Percentiles rank a stretch among this genome's conserved stretches.
Evolutionary conservation across 2,888 invertebrate species (phyloP).

Genomic region (Drosophila sordidula): DNA sequence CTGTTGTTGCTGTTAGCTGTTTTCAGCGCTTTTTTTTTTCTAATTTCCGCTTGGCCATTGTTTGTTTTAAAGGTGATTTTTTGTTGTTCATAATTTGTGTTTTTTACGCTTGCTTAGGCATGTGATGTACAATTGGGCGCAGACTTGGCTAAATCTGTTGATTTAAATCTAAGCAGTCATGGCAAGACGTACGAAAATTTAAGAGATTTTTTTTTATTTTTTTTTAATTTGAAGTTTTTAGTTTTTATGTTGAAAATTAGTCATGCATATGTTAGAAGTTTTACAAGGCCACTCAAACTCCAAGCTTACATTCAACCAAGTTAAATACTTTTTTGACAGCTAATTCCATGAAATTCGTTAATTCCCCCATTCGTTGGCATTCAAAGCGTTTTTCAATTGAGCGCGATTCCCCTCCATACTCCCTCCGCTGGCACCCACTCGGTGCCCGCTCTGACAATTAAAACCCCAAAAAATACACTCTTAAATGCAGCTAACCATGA

Average conservation of each 20-base stretch:
- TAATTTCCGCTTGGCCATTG: slow-evolving; percentile 39
- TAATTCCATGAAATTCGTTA: slow-evolving; percentile 40
- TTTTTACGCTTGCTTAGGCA: slow-evolving; percentile 32
- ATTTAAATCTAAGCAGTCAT: slow-evolving; percentile 17
- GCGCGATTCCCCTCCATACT: slow-evolving; percentile 6
- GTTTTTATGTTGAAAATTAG: no score
- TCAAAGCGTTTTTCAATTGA: slow-evolving; percentile 66
- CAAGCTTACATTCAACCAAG: background rate
- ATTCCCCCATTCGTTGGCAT: slow-evolving; percentile 33
- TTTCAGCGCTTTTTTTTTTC: slow-evolving; percentile 19
- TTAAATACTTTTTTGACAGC: slow-evolving; percentile 10
- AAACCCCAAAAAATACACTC: slow-evolving; percentile 35
- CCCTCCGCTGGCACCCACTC: no score
- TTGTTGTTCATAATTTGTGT: slow-evolving; percentile 40
- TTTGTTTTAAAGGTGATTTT: slow-evolving; percentile 31
- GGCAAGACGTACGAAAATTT: background rate
- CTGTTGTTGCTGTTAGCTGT: slow-evolving; percentile 17
- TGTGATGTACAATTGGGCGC: slow-evolving; percentile 14
- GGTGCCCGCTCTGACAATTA: slow-evolving; percentile 55
- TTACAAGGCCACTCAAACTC: background rate
- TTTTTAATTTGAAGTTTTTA: no score
- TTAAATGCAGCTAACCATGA: slow-evolving; percentile 66
- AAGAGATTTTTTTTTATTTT: background rate
- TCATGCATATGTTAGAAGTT: background rate
- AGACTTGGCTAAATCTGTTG: slow-evolving; percentile 8